These are phyloP conservation scores for Drosophila equinoxialis DNA, from an alignment of 1,140 invertebrate species.

Conservation along the genomic window DNA sequence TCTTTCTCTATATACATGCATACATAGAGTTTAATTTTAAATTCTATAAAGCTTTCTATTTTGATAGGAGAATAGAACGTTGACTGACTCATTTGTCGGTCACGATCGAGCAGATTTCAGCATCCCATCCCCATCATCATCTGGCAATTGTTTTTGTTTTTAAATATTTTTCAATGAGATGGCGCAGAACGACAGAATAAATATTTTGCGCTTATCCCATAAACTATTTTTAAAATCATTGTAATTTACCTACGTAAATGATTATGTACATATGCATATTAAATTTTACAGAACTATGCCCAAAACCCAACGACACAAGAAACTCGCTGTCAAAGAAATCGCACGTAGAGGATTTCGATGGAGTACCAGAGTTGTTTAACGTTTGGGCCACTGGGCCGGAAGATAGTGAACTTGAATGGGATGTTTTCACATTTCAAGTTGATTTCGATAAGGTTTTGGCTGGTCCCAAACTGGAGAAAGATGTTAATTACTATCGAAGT, in stretches of 20 bases:
- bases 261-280: conserved; percentile 1
- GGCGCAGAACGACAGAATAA: neutral
- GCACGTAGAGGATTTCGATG: conserved; percentile 93
- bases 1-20: neutral
- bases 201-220: neutral
- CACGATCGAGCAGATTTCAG: neutral
- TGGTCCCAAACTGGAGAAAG: conserved; percentile 75
- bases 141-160: conserved; percentile 12
- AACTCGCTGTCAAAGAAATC: conserved; percentile 90
- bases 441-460: conserved; percentile 85
- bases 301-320: conserved; percentile 90
- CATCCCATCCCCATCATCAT: conserved; percentile 3
- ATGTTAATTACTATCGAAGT: conserved; percentile 75
- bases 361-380: conserved; percentile 92
- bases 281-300: conserved; percentile 90
- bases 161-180: conserved; percentile 1
- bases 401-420: conserved; percentile 85
- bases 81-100: conserved; percentile 2
- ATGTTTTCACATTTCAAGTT: conserved; percentile 91
- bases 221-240: conserved; percentile 15
- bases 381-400: conserved; percentile 89
- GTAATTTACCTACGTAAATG: neutral
- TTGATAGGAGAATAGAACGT: neutral
- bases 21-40: neutral
- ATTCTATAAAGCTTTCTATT: neutral